Percentiles rank a stretch among this genome's conserved stretches.
phyloP scores from a whole-genome alignment of 2,797 vertebrate genomes.

The Prunella strophiata region DNA sequence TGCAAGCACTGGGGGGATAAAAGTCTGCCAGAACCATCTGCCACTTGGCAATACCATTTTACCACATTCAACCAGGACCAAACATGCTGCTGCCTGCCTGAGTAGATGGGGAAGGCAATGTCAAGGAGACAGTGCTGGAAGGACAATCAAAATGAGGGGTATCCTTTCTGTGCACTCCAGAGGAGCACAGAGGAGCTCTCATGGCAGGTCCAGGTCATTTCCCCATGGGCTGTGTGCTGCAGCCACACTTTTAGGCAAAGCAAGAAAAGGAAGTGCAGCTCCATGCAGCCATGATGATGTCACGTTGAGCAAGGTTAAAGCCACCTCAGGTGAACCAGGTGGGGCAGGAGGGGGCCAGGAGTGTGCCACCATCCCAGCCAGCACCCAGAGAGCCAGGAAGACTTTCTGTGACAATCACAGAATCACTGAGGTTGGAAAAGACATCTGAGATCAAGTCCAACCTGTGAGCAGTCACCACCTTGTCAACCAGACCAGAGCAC shows the following conservation, averaged over 20 bases:
- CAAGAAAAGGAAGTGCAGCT: neutral
- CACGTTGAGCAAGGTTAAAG: accelerated
- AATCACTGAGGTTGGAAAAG: neutral
- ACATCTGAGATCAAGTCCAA: neutral
- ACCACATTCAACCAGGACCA: neutral
- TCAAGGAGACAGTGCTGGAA: neutral
- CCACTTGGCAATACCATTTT: neutral
- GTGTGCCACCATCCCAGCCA: neutral
- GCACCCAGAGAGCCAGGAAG: neutral
- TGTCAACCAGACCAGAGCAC: neutral
- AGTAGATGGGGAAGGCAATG: neutral
- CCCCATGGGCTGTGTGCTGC: neutral
- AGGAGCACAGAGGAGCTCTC: neutral
- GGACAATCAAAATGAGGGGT: neutral
- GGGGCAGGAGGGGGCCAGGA: accelerated
- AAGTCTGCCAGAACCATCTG: neutral
- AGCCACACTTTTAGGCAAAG: neutral
- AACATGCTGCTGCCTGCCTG: neutral
- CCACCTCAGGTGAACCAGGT: neutral
- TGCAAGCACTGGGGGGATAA: neutral
- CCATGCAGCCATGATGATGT: neutral
- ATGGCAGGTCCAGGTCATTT: neutral
- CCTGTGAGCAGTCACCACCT: neutral
- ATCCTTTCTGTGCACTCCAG: neutral
- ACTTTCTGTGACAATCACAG: neutral